A percentile compares a stretch with the other conserved stretches of the same genome.
phyloP scores from a whole-genome alignment of 64 coral and sea anemone species.

The Anthopleura sola region DNA sequence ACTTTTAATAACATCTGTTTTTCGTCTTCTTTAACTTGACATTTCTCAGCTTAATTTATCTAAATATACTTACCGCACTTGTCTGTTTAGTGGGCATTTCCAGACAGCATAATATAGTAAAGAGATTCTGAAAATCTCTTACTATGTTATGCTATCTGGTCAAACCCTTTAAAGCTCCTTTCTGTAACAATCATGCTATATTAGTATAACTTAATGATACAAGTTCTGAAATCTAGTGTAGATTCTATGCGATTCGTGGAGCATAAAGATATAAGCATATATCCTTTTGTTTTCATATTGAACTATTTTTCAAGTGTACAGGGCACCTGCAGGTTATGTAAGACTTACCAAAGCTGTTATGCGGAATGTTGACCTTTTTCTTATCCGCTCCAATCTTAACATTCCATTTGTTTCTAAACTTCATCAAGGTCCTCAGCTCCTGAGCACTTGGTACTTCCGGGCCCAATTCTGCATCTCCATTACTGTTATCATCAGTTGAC shows the following conservation, averaged over 20 bases:
- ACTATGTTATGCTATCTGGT: slow-evolving; percentile 77
- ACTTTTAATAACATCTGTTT: too few species aligned
- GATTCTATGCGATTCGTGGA: too few species aligned
- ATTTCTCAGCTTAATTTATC: background rate
- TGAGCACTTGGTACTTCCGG: background rate
- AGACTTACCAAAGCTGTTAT: slow-evolving; percentile 9
- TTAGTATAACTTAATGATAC: background rate
- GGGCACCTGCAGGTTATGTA: too few species aligned
- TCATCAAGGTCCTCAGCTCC: background rate
- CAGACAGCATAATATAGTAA: slow-evolving; percentile 54
- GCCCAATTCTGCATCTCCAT: background rate
- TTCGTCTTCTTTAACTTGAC: too few species aligned
- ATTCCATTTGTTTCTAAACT: background rate
- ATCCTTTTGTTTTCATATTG: too few species aligned
- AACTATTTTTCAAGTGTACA: too few species aligned
- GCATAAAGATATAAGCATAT: too few species aligned
- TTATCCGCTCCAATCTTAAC: background rate
- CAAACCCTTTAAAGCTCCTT: background rate
- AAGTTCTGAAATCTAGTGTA: too few species aligned
- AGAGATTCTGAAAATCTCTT: slow-evolving; percentile 75
- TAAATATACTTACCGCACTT: background rate
- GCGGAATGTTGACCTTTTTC: slow-evolving; percentile 31
- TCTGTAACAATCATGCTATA: background rate
- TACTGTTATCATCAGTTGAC: background rate
- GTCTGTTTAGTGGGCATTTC: slow-evolving; percentile 15